phyloP scores from a whole-genome alignment of 2,797 vertebrate genomes.

The Caiman crocodilus region DNA sequence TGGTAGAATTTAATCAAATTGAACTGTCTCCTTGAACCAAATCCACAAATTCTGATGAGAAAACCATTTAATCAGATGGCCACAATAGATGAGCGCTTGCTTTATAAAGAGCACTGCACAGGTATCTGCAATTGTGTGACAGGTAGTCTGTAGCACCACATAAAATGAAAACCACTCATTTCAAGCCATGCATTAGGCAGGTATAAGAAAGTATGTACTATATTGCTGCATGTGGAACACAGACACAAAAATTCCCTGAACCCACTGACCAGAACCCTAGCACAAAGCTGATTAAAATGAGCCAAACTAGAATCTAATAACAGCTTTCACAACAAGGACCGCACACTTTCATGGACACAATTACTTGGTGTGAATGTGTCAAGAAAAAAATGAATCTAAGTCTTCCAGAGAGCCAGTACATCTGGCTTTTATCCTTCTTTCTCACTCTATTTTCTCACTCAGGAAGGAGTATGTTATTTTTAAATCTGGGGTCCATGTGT shows the following conservation, averaged over 20 bases:
- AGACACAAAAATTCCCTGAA: not conserved
- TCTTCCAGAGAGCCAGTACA: slow-evolving; percentile 1
- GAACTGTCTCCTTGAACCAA: not conserved
- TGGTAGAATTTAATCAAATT: slow-evolving; percentile 18
- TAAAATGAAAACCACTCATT: slow-evolving; percentile 9
- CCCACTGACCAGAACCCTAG: not conserved
- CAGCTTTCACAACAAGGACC: slow-evolving; percentile 16
- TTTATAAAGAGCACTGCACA: not conserved
- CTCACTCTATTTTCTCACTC: not conserved
- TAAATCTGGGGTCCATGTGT: slow-evolving; percentile 27
- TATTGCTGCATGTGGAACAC: not conserved
- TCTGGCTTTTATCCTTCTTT: slow-evolving; percentile 67
- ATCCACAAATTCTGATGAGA: slow-evolving; percentile 11
- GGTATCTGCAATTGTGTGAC: not conserved
- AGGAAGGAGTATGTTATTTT: slow-evolving; percentile 56
- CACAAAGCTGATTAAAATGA: not conserved
- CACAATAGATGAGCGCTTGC: not conserved
- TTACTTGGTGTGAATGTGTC: slow-evolving; percentile 51
- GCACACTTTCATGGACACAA: slow-evolving; percentile 23
- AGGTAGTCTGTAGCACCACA: not conserved
- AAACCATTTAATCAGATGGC: slow-evolving; percentile 1
- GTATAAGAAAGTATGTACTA: not conserved
- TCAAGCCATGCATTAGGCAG: not conserved
- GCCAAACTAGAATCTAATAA: slow-evolving; percentile 2
- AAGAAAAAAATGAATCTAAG: slow-evolving; percentile 41